Evolutionary conservation across 2,888 invertebrate genomes (phyloP).

Genomic region (Craniophora ligustri): DNA sequence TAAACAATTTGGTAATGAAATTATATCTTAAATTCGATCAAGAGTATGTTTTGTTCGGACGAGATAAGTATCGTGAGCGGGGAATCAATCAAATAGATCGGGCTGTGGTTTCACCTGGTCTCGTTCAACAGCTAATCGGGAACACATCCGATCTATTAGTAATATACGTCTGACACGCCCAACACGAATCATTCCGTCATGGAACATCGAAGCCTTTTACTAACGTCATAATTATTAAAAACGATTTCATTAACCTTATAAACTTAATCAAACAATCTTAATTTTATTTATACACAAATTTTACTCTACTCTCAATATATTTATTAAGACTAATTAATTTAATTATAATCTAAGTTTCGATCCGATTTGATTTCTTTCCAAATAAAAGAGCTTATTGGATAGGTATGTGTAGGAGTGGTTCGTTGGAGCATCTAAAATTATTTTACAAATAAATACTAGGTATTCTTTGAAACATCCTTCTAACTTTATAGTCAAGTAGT

Average conservation of each 20-base stretch:
- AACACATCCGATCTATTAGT: slow-evolving; percentile 66
- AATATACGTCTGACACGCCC: slow-evolving; percentile 64
- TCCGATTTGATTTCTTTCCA: not conserved
- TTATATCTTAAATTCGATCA: slow-evolving; percentile 70
- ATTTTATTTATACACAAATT: slow-evolving; percentile 10
- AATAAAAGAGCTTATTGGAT: not conserved
- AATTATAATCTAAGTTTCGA: too few species aligned
- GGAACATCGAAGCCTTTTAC: slow-evolving; percentile 48
- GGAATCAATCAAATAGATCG: slow-evolving; percentile 71
- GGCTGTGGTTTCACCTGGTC: slow-evolving; percentile 65
- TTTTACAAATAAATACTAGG: slow-evolving; percentile 21
- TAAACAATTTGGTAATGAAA: slow-evolving; percentile 59
- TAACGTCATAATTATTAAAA: slow-evolving; percentile 55
- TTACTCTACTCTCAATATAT: not conserved
- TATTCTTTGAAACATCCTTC: slow-evolving; percentile 20
- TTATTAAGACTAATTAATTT: not conserved
- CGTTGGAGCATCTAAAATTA: slow-evolving; percentile 13
- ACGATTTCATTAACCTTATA: slow-evolving; percentile 45
- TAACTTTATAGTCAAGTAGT: slow-evolving; percentile 48
- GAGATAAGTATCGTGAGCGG: slow-evolving; percentile 67
- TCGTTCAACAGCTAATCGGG: slow-evolving; percentile 61
- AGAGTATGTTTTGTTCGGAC: slow-evolving; percentile 65
- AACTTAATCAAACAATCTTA: slow-evolving; percentile 19
- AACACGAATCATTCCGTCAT: slow-evolving; percentile 55
- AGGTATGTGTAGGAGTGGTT: too few species aligned